Evolutionary conservation across 2,113 vertebrate genomes (phyloP).

Genomic region (Actenoides hombroni): DNA sequence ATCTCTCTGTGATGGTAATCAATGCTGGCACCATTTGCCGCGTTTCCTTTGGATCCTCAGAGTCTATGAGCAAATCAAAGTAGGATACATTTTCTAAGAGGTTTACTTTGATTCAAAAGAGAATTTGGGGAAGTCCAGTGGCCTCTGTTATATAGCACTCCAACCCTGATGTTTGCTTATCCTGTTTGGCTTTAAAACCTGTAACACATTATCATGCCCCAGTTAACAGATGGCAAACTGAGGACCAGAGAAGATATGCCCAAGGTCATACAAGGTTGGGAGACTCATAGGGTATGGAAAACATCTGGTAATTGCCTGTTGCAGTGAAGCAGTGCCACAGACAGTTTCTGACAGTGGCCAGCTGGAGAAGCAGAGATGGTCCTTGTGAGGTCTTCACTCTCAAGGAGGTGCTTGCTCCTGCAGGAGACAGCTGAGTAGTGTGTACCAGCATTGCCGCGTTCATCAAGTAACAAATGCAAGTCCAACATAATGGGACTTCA

Average conservation of each 20-base stretch:
- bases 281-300: neutral
- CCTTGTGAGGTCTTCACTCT: neutral
- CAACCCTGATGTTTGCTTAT: constrained; percentile 44
- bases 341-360: neutral
- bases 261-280: constrained; percentile 28
- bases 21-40: neutral
- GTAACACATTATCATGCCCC: constrained; percentile 39
- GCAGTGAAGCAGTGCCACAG: neutral
- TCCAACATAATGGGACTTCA: neutral
- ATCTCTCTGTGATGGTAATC: constrained; percentile 8
- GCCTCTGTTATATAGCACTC: neutral
- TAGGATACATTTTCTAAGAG: constrained; percentile 25
- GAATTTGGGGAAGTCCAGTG: constrained; percentile 36
- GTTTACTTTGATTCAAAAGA: constrained; percentile 33
- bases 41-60: constrained; percentile 13
- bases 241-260: constrained; percentile 37
- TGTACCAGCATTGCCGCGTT: accelerated
- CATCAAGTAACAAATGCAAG: neutral
- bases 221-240: constrained; percentile 60
- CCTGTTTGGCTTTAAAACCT: constrained; percentile 59
- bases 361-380: neutral
- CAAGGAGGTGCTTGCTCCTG: neutral
- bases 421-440: neutral
- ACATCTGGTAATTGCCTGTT: neutral
- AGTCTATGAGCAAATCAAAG: constrained; percentile 26